Evolutionary conservation across 1,140 invertebrate species (phyloP).

Genomic region (Ylistrum balloti): DNA sequence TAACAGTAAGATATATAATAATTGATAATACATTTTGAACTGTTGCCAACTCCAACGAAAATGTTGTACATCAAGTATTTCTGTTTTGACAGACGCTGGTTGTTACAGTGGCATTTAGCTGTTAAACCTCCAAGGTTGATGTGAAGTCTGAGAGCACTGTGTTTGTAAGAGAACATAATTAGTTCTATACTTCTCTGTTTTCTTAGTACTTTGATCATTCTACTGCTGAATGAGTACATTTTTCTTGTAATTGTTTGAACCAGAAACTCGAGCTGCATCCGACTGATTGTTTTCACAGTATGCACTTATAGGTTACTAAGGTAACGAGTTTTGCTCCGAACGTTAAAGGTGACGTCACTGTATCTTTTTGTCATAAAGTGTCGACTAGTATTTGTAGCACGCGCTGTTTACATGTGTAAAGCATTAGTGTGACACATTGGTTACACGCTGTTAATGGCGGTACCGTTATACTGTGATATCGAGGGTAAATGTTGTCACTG

Average conservation of each 20-base stretch:
- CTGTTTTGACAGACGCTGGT: not conserved
- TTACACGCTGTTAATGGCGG: too few species aligned
- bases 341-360: not conserved
- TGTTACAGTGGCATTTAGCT: not conserved
- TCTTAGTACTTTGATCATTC: slow-evolving; percentile 29
- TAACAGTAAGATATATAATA: too few species aligned
- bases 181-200: not conserved
- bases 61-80: not conserved
- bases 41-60: too few species aligned
- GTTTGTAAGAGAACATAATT: not conserved
- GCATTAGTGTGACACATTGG: not conserved
- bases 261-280: not conserved
- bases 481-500: too few species aligned
- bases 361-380: not conserved
- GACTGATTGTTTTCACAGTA: not conserved
- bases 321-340: not conserved
- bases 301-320: not conserved
- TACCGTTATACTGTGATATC: too few species aligned
- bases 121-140: not conserved
- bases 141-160: not conserved
- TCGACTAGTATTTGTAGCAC: not conserved
- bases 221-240: not conserved
- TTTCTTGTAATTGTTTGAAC: not conserved
- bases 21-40: too few species aligned
- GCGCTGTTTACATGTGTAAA: not conserved